phyloP scores from a whole-genome alignment of 2,113 vertebrate species.

The Propithecus coquereli region DNA sequence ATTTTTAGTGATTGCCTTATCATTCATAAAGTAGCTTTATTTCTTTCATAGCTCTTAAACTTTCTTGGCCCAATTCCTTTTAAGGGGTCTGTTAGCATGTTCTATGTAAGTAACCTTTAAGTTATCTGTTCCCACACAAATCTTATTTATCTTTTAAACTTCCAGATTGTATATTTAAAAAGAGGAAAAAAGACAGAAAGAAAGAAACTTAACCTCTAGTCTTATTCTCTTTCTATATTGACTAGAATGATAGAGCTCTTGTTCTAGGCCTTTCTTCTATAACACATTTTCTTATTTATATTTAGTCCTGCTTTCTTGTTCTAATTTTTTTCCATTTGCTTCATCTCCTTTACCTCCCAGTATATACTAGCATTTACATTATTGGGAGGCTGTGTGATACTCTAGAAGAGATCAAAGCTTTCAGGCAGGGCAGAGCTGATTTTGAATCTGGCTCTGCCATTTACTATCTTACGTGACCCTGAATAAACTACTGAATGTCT shows the following conservation, averaged over 20 bases:
- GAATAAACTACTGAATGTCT: not conserved
- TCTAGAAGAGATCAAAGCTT: not conserved
- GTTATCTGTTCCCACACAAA: not conserved
- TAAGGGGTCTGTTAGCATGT: not conserved
- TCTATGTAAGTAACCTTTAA: not conserved
- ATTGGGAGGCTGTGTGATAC: accelerated
- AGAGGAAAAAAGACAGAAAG: not conserved
- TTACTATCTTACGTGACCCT: not conserved
- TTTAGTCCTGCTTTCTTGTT: not conserved
- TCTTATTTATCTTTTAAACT: not conserved
- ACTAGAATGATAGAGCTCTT: not conserved
- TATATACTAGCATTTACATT: not conserved
- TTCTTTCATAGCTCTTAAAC: conserved; percentile 8
- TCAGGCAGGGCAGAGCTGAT: not conserved
- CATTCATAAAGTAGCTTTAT: conserved; percentile 44
- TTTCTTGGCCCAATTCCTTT: not conserved
- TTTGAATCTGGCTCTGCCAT: not conserved
- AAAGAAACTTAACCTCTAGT: not conserved
- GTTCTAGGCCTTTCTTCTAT: not conserved
- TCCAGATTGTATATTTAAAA: not conserved
- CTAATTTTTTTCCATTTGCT: not conserved
- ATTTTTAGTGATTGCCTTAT: conserved; percentile 53
- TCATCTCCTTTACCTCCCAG: not conserved
- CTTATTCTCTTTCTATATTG: not conserved
- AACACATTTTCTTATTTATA: not conserved